A percentile compares a stretch with the other conserved stretches of the same genome.
phyloP scores from a whole-genome alignment of 35 echinoderm and acorn worm genomes.

The Ophioderma brevispina region DNA sequence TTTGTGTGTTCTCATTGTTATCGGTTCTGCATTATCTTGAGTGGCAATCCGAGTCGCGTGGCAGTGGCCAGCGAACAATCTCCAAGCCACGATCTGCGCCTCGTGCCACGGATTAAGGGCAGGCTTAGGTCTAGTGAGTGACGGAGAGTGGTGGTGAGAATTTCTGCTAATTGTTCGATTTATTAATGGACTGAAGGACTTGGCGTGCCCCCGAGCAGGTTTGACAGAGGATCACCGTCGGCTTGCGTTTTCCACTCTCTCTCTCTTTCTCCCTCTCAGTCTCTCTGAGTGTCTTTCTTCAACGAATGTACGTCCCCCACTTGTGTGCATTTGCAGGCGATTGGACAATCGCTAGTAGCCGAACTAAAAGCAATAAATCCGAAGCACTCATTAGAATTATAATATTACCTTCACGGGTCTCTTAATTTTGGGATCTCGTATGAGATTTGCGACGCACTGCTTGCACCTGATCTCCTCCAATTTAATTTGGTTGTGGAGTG shows the following conservation, averaged over 20 bases:
- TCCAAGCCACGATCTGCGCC: not conserved
- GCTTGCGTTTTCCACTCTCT: not conserved
- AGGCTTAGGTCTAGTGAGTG: not conserved
- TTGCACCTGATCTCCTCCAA: not conserved
- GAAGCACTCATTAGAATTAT: constrained; percentile 5
- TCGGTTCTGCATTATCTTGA: not conserved
- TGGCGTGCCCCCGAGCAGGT: not conserved
- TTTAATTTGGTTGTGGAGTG: not conserved
- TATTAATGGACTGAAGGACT: not conserved
- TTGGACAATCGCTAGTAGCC: not conserved
- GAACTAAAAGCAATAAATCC: constrained; percentile 1
- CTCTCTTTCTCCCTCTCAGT: not conserved
- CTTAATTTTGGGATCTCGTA: constrained; percentile 1
- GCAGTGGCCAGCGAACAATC: not conserved
- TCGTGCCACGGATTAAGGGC: not conserved
- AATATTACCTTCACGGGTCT: constrained; percentile 8
- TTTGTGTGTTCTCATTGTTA: not conserved
- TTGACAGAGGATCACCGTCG: not conserved
- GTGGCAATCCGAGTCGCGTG: not conserved
- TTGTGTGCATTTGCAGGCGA: not conserved
- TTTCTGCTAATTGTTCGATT: not conserved
- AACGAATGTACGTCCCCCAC: constrained; percentile 1
- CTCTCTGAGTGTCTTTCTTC: not conserved
- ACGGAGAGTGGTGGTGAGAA: not conserved
- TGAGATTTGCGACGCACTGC: constrained; percentile 4